Evolutionary conservation across 2,888 invertebrate genomes (phyloP), one percentile per base, ranked within the genome.

Genomic region (Microdon myrmicae): DNA sequence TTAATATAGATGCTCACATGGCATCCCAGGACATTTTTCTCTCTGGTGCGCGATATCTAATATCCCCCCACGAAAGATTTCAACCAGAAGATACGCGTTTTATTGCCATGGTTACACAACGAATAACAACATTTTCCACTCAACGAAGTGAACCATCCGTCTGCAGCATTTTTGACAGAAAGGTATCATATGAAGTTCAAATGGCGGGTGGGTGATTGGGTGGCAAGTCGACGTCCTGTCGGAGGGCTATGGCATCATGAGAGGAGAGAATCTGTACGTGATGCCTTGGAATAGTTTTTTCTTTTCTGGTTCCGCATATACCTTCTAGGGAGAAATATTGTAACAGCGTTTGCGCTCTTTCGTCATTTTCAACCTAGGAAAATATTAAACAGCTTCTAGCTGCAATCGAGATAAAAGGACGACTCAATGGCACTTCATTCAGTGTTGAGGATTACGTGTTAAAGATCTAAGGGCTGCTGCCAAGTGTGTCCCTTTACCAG

Each of bases 101-200:
- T 58, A 64, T 64, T 64, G 41, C 35, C 64, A 64, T 64, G 58
- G 64, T 64, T 64, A 64, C 64, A 64, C 64, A 64, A 64, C 64
- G 64, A 64, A 64, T 53, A 64, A 64, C 64, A 64, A 64, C n/a
- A n/a, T 64, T 64, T 64, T 64, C 64, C 64, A 64, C 64, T 64
- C 47, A 38, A 64, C 64, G 64, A 58, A 64, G 45, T 64, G 47
- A 58, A 37, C 47, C 51, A 43, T 47, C 32, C 41, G 56, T 41
- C 32, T 41, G 44, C 51, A 43, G 25, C 54, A 44, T 25, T 26
- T 41, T 43, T 64, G 64, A 58, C 51, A 58, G 58, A 12, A 56
- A 29, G 45, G 29, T 26, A 41, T 31, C 22, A 34, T n/a, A n/a
- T 7, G 10, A 28, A n/a, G n/a, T n/a, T n/a, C n/a, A n/a, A n/a